phyloP scores from a whole-genome alignment of 1,140 invertebrate species.

The Streblospio benedicti region DNA sequence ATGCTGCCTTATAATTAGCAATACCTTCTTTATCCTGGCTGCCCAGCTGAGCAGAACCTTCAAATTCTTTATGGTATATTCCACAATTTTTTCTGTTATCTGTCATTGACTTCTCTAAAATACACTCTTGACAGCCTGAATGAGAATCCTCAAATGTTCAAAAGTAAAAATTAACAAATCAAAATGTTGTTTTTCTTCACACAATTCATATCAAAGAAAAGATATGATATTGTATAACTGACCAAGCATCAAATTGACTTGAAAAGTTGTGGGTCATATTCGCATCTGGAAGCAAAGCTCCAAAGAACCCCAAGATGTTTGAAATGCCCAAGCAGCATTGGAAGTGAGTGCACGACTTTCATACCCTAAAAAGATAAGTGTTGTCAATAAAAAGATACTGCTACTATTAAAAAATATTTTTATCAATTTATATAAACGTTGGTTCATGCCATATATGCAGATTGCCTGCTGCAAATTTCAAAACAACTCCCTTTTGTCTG shows the following conservation, averaged over 20 bases:
- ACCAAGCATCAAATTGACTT: constrained; percentile 52
- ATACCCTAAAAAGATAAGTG: constrained; percentile 71
- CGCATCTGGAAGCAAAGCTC: constrained; percentile 30
- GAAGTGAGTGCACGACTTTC: constrained; percentile 91
- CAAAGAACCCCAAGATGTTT: constrained; percentile 52
- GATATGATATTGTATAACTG: constrained; percentile 19
- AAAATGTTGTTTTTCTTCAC: too few species aligned
- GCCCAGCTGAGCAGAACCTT: constrained; percentile 60
- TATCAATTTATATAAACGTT: too few species aligned
- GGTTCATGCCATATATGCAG: too few species aligned
- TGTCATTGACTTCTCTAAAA: constrained; percentile 92
- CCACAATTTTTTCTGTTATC: constrained; percentile 87
- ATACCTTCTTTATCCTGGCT: constrained; percentile 62
- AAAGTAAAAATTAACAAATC: neutral
- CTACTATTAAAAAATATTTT: too few species aligned
- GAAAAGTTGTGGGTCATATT: constrained; percentile 76
- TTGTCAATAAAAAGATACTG: too few species aligned
- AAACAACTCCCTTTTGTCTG: too few species aligned
- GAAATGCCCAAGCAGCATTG: constrained; percentile 95
- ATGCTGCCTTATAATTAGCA: constrained; percentile 1
- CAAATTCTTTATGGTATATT: constrained; percentile 71
- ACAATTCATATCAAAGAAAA: too few species aligned
- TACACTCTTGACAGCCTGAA: constrained; percentile 92
- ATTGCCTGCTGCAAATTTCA: too few species aligned
- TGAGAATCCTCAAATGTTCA: constrained; percentile 3